Evolutionary conservation across 2,888 invertebrate genomes (phyloP).

Genomic region (Zaprionus bogoriensis): DNA sequence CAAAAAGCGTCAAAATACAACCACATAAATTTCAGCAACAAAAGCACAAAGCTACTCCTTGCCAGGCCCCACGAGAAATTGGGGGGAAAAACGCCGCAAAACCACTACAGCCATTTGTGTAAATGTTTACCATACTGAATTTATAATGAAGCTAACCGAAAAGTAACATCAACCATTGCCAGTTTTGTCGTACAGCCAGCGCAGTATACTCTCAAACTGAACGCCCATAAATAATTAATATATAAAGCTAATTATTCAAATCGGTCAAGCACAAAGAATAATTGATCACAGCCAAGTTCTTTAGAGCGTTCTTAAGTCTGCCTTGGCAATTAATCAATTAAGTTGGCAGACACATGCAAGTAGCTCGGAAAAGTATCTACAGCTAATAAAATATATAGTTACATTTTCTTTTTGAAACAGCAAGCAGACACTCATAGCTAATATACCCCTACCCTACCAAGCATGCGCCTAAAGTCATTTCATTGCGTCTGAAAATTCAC

Average conservation of each 20-base stretch:
- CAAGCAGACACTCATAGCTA: background rate
- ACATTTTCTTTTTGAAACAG: too few species aligned
- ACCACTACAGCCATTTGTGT: conserved; percentile 59
- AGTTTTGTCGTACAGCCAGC: background rate
- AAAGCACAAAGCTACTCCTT: conserved; percentile 5
- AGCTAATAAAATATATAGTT: too few species aligned
- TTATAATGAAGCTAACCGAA: conserved; percentile 56
- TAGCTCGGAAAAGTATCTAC: too few species aligned
- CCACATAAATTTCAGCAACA: conserved; percentile 6
- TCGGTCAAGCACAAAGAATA: background rate
- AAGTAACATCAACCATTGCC: background rate
- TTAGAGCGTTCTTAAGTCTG: background rate
- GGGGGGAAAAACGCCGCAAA: conserved; percentile 36
- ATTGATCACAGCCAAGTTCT: background rate
- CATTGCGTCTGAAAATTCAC: conserved; percentile 27
- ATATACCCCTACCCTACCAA: background rate
- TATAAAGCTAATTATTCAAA: background rate
- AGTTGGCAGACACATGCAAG: too few species aligned
- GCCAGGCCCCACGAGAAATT: conserved; percentile 17
- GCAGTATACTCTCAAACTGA: conserved; percentile 22
- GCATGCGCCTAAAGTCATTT: conserved; percentile 6
- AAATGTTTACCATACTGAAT: conserved; percentile 73
- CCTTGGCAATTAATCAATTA: background rate
- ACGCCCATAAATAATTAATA: background rate
- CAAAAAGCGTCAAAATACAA: conserved; percentile 26